Evolutionary conservation across 2,113 vertebrate species (phyloP).

Genomic region (Amia ocellicauda): DNA sequence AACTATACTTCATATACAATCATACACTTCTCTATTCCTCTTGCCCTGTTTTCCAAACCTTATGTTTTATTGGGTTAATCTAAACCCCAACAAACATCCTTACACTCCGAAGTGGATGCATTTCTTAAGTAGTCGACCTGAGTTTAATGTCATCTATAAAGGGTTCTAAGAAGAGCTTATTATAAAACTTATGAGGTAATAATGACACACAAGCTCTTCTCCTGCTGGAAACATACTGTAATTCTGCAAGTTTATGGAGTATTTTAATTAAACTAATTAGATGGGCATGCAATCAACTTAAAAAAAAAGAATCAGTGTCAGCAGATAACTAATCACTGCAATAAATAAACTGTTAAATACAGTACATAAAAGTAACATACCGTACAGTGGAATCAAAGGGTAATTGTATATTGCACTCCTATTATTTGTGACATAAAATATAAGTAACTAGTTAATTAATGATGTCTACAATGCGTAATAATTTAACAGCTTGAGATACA

Average conservation of each 20-base stretch:
- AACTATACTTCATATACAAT: no score
- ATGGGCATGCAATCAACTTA: slow-evolving; percentile 14
- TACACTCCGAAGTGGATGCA: no score
- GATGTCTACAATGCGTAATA: slow-evolving; percentile 25
- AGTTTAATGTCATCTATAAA: background rate
- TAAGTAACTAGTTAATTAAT: slow-evolving; percentile 31
- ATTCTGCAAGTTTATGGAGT: slow-evolving; percentile 12
- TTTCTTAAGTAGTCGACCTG: no score
- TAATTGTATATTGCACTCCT: slow-evolving; percentile 16
- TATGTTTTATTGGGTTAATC: no score
- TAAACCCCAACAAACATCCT: no score
- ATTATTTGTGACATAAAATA: slow-evolving; percentile 14
- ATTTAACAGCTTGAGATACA: slow-evolving; percentile 20
- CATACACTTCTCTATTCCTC: no score
- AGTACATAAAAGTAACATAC: slow-evolving; percentile 25
- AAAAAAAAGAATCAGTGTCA: slow-evolving; percentile 16
- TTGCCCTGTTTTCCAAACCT: no score
- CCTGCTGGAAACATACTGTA: background rate
- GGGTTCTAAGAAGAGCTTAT: background rate
- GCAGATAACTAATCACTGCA: slow-evolving; percentile 17
- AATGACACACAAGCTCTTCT: background rate
- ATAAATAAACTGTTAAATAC: slow-evolving; percentile 25
- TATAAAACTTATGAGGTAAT: background rate
- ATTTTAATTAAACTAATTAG: slow-evolving; percentile 29
- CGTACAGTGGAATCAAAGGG: slow-evolving; percentile 12